These are phyloP conservation scores for Tenrec ecaudatus DNA, from an alignment of 2,113 vertebrate genomes.

Conservation along the genomic window DNA sequence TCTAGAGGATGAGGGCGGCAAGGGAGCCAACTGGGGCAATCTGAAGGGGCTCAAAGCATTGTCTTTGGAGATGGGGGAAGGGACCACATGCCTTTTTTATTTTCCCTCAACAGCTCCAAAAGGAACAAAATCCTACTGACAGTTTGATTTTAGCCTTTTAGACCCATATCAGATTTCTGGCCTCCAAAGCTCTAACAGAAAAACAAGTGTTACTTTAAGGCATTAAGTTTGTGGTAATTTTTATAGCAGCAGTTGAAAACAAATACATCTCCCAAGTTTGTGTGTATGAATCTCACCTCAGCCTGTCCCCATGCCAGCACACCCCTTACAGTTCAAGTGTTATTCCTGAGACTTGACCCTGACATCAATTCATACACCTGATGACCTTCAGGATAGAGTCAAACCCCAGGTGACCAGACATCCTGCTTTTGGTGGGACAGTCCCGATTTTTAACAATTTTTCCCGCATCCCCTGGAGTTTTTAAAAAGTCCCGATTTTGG, in stretches of 20 bases:
- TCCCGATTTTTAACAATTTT: too few species aligned
- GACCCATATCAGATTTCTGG: neutral
- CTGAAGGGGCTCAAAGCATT: neutral
- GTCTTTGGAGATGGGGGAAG: neutral
- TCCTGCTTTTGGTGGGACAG: too few species aligned
- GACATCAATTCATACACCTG: neutral
- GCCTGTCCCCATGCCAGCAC: neutral
- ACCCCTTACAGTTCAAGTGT: neutral
- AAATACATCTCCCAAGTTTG: neutral
- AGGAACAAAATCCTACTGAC: neutral
- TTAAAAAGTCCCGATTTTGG: too few species aligned
- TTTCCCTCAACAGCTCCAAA: neutral
- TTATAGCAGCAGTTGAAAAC: neutral
- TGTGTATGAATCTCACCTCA: neutral
- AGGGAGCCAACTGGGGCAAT: neutral
- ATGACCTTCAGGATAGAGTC: neutral
- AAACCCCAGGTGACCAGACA: too few species aligned
- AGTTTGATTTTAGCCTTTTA: neutral
- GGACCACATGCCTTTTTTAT: neutral
- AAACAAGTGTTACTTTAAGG: neutral
- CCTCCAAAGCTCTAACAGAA: neutral
- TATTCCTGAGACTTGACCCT: neutral
- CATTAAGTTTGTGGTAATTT: neutral
- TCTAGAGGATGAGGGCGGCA: neutral
- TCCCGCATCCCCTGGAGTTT: neutral